These are phyloP conservation scores for Lagorchestes hirsutus DNA, from an alignment of 2,797 vertebrate species.

Conservation along the genomic window DNA sequence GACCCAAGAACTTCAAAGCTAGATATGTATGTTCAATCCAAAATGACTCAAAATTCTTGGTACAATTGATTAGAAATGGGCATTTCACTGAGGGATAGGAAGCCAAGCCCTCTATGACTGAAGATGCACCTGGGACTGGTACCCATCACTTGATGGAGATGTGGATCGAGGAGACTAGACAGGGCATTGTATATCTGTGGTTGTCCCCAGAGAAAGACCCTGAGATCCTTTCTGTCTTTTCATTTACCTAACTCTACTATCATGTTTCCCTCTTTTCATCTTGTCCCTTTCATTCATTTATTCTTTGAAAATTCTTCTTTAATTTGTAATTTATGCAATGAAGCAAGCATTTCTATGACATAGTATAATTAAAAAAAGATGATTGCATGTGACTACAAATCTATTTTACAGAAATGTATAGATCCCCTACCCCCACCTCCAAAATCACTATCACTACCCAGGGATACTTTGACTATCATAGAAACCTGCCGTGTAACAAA, in stretches of 20 bases:
- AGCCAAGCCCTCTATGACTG: neutral
- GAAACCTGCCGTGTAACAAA: neutral
- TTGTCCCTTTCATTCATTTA: neutral
- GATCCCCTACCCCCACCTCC: fast-evolving
- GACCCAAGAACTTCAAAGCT: conserved; percentile 35
- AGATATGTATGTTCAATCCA: conserved; percentile 5
- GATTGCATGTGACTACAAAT: neutral
- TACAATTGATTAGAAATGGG: neutral
- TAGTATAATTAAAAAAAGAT: no score
- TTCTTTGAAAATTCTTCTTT: neutral
- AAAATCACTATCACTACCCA: neutral
- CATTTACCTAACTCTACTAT: neutral
- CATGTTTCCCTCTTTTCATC: neutral
- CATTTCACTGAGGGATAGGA: neutral
- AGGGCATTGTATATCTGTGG: neutral
- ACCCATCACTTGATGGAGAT: neutral
- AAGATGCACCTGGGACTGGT: neutral
- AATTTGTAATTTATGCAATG: neutral
- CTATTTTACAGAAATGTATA: neutral
- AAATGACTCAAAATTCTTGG: neutral
- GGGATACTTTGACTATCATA: neutral
- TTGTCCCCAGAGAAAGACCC: neutral
- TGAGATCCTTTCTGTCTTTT: conserved; percentile 26
- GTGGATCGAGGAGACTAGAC: neutral
- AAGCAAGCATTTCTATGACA: neutral